Percentiles rank a stretch among this genome's conserved stretches.
phyloP scores from a whole-genome alignment of 2,113 vertebrate species.

The Prunella fulvescens region DNA sequence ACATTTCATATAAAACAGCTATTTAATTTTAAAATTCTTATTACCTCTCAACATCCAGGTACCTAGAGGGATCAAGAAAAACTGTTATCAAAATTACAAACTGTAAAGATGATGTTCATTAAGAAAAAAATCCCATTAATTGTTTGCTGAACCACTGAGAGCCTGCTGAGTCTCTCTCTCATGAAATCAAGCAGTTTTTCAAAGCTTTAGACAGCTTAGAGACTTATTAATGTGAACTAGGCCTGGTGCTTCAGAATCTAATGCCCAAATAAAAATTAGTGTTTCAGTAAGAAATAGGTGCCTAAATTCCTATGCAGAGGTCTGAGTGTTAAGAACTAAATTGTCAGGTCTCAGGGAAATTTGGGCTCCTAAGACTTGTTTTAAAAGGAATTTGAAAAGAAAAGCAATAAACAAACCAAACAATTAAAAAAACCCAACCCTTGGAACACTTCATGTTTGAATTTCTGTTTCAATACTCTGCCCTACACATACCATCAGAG shows the following conservation, averaged over 20 bases:
- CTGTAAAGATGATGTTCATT: background rate
- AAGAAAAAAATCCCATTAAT: background rate
- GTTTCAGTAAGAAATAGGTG: background rate
- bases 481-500: background rate
- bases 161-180: background rate
- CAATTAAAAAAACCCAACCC: accelerated
- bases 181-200: background rate
- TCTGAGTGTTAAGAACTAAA: background rate
- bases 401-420: background rate
- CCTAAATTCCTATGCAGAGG: background rate
- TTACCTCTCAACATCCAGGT: background rate
- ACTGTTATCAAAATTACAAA: background rate
- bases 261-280: background rate
- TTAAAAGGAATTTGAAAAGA: background rate
- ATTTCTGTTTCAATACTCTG: background rate
- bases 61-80: background rate
- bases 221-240: background rate
- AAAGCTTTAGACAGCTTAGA: background rate
- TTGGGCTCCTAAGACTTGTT: background rate
- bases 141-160: background rate
- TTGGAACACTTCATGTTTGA: background rate
- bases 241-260: background rate
- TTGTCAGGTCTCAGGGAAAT: background rate
- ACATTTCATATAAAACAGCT: background rate
- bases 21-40: background rate